phyloP scores from a whole-genome alignment of 2,113 vertebrate species.

The Daphoenositta chrysoptera region DNA sequence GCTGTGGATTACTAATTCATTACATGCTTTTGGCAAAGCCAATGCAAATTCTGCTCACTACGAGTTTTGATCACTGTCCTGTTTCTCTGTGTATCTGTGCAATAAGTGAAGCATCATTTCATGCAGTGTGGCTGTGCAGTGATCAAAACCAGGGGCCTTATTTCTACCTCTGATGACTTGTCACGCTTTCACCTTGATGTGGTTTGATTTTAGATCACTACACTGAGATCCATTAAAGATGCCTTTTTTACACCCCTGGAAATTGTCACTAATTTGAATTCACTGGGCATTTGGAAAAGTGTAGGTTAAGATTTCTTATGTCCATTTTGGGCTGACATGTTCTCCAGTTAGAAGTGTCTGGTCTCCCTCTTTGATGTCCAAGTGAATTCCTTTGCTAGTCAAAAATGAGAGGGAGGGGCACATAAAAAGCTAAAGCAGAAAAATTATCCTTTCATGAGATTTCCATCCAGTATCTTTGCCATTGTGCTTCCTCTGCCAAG shows the following conservation, averaged over 20 bases:
- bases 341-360: not conserved
- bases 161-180: not conserved
- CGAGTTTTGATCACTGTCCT: not conserved
- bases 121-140: not conserved
- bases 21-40: constrained; percentile 27
- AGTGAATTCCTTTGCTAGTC: not conserved
- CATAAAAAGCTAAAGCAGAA: not conserved
- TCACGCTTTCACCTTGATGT: not conserved
- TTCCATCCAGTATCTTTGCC: not conserved
- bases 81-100: not conserved
- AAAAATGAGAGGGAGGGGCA: not conserved
- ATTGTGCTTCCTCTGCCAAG: not conserved
- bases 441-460: not conserved
- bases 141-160: not conserved
- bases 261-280: not conserved
- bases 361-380: not conserved
- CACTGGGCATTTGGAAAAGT: not conserved
- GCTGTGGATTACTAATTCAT: constrained; percentile 38
- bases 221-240: not conserved
- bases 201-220: not conserved
- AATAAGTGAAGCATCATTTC: not conserved
- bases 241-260: not conserved
- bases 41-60: not conserved
- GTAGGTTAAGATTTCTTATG: not conserved
- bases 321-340: not conserved